A percentile compares a stretch with the other conserved stretches of the same genome.
Conservation (phyloP, 2,113 vertebrate species). For the Nothocercus nigrocapillus region DNA sequence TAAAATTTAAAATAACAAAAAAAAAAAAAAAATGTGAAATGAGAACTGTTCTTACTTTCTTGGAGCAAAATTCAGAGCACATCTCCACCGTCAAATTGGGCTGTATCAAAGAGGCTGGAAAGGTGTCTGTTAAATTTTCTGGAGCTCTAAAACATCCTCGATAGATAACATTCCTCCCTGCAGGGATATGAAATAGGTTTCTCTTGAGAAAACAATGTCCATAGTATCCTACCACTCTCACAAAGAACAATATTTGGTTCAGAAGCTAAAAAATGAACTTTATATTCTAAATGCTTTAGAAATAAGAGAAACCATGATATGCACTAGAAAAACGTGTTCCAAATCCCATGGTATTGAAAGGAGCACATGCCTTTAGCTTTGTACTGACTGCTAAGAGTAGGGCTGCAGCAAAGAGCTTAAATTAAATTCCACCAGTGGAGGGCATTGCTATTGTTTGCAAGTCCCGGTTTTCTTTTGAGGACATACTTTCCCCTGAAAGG, state of each 20-base stretch:
- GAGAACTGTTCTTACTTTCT: slow-evolving; percentile 85
- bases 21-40: background rate
- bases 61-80: slow-evolving; percentile 92
- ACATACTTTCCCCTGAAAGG: background rate
- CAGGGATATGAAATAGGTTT: slow-evolving; percentile 58
- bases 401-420: background rate
- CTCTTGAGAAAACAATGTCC: slow-evolving; percentile 26
- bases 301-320: background rate
- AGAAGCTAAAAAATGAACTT: background rate
- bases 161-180: slow-evolving; percentile 89
- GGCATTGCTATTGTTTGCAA: slow-evolving; percentile 39
- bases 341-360: background rate
- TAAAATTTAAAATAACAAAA: slow-evolving; percentile 22
- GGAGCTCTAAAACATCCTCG: slow-evolving; percentile 89
- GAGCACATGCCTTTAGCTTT: background rate
- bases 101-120: slow-evolving; percentile 82
- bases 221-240: background rate
- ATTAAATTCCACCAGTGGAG: slow-evolving; percentile 14
- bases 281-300: background rate
- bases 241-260: background rate
- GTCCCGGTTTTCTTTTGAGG: background rate
- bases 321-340: background rate
- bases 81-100: slow-evolving; percentile 87
- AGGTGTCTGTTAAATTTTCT: slow-evolving; percentile 80
- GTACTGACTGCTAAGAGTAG: background rate